Evolutionary conservation across 2,888 invertebrate species (phyloP).

Genomic region (Sesia apiformis): DNA sequence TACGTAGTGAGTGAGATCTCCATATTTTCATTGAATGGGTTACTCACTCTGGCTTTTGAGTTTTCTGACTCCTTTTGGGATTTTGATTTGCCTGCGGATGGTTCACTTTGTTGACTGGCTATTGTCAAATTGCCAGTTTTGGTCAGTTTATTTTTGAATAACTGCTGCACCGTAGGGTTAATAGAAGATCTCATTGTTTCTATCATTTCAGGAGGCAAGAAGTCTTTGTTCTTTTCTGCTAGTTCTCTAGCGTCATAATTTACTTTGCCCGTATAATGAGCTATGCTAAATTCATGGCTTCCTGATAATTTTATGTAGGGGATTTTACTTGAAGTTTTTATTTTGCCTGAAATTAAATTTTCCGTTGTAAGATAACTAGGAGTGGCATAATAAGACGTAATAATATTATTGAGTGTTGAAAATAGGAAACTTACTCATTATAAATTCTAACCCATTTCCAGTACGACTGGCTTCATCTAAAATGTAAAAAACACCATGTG

Average conservation of each 20-base stretch:
- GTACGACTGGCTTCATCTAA: conserved; percentile 91
- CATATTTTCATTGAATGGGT: background rate
- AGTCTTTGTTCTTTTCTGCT: conserved; percentile 92
- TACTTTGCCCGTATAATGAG: conserved; percentile 93
- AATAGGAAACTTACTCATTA: conserved; percentile 75
- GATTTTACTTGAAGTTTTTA: conserved; percentile 67
- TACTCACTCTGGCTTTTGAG: conserved; percentile 63
- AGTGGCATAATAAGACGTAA: background rate
- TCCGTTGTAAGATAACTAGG: background rate
- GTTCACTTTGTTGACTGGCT: conserved; percentile 51
- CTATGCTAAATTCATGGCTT: conserved; percentile 84
- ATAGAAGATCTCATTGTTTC: conserved; percentile 87
- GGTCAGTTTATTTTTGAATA: conserved; percentile 90
- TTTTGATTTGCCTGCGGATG: conserved; percentile 39
- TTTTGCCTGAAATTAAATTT: conserved; percentile 60
- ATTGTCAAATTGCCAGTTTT: conserved; percentile 88
- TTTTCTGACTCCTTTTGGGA: conserved; percentile 64
- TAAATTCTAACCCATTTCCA: conserved; percentile 80
- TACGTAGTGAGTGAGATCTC: background rate
- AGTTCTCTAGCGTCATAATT: conserved; percentile 89
- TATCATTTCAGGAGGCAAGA: conserved; percentile 91
- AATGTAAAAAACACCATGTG: conserved; percentile 86
- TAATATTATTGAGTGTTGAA: background rate
- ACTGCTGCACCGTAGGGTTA: conserved; percentile 79
- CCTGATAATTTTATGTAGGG: conserved; percentile 72